Base-by-base conservation (phyloP, 2,113 vertebrate species). In the Hoplias malabaricus region DNA sequence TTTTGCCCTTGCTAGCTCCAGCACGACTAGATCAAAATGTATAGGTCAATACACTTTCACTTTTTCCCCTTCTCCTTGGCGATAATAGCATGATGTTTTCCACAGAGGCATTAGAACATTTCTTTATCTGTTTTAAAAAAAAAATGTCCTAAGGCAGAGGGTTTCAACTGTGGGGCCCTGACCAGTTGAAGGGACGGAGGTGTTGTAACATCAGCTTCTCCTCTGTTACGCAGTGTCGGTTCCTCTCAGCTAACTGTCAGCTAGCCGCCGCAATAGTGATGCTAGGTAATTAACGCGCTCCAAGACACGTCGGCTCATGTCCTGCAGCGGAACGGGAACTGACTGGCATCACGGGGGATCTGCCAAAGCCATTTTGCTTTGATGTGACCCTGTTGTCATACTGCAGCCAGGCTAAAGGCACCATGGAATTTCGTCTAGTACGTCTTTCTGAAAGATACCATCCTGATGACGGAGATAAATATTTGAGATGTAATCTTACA, bases 251-350 rank as follows among this genome's bases (percentile, higher is more conserved):
- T 40, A 76, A 72, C 72, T 76, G 77, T 80, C 81, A 83, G 61
- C 29, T 61, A 48, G 54, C 38, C n/a, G 2, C 53, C 4, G 10
- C 54, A 11, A 9, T 29, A 59, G 54, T 1, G 38, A 63, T 50
- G 42, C 67, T 72, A 65, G 50, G 43, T 83, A 83, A 85, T 85
- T 83, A 79, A 62, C 69, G 54, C 53, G 74, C 79, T 69, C 53
- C 36, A 53, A 83, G 50, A 67, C 50, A 66, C 75, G 82, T 83
- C 70, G 68, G 70, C 70, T 82, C 77, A 40, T 12, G 53, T 80
- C 50, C 38, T 63, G 73, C 68, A 61, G 78, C 23, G 33, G 73
- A 82, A 83, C 75, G 63, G 69, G 73, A 57, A 57, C 14, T 25
- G 67, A 69, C 34, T 53, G 61, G 67, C 69, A 42, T 77, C 67